Base-by-base conservation (phyloP, 92 coral and sea anemone genomes). In the Desmophyllum pertusum region DNA sequence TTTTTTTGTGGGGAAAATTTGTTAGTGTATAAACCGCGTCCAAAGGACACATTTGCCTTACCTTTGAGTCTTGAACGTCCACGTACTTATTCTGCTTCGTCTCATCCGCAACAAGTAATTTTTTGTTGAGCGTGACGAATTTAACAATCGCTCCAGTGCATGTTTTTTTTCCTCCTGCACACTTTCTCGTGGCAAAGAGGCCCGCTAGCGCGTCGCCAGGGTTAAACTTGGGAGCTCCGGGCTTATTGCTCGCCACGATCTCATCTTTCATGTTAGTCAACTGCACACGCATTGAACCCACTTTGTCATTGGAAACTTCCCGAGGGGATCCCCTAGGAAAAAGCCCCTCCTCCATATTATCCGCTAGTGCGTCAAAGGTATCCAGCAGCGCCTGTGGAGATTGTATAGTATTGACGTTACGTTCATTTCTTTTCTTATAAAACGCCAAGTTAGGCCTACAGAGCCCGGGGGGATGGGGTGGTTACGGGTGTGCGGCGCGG, bases 101-200 rank as follows among this genome's bases (percentile, higher is more conserved):
- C 18, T 25, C 64, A 38, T 63, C 78, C 31, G 39, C 76, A 3
- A 46, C 48, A 72, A 84, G 21, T 64, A 88, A 77, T 40, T 91
- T 86, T 33, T 85, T 23, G 53, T 72, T 73, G 68, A 57, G 81
- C 30, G 70, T 78, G 17, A 91, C 52, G 18, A 81, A 42, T 62
- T 91, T 81, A 14, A 91, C 36, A 42, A 84, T 67, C 8, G 59
- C 64, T 9, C 94, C 94, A 5, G 42, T 68, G 79, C 94, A 91
- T 0, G 64, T 81, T 45, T 77, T 81, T 45, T 77, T 85, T 0
- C 92, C 90, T 7, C 41, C 62, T 6, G 75, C 84, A 46, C 94
- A 91, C 4, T 75, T 38, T 83, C 94, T 75, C 9, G 71, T 14
- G 41, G 35, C 31, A 30, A 51, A 81, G 53, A 0, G 37, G 2